Conservation (phyloP, 1,140 invertebrate genomes). For the Mizuhopecten yessoensis region DNA sequence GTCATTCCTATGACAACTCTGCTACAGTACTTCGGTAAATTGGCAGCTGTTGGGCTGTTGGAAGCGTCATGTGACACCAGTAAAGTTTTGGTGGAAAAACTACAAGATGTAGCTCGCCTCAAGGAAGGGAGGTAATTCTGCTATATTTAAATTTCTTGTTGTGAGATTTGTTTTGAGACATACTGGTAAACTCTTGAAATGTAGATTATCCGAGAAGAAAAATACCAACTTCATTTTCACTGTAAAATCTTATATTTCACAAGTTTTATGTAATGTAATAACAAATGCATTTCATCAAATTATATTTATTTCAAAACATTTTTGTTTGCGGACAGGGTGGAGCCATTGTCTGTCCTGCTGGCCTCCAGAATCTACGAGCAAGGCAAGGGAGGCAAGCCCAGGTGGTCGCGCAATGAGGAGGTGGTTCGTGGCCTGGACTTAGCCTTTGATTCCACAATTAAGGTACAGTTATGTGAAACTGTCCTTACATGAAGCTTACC, state of each 20-base stretch:
- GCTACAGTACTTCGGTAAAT: slow-evolving; percentile 86
- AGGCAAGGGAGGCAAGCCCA: slow-evolving; percentile 82
- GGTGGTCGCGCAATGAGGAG: slow-evolving; percentile 72
- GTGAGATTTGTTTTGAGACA: too few relatives aligned
- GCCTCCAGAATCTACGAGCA: slow-evolving; percentile 85
- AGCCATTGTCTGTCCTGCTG: slow-evolving; percentile 86
- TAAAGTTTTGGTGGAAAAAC: slow-evolving; percentile 62
- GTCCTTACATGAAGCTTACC: background rate
- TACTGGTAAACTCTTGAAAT: too few relatives aligned
- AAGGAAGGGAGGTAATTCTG: slow-evolving; percentile 52
- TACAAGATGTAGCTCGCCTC: slow-evolving; percentile 54
- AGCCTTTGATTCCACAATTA: slow-evolving; percentile 80
- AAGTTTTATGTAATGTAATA: too few relatives aligned
- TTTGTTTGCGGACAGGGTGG: slow-evolving; percentile 80
- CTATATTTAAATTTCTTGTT: too few relatives aligned
- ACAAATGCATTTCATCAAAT: background rate
- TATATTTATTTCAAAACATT: background rate
- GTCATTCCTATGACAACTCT: slow-evolving; percentile 85
- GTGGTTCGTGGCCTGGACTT: slow-evolving; percentile 75
- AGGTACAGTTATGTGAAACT: slow-evolving; percentile 75
- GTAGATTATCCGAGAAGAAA: too few relatives aligned
- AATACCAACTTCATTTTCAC: too few relatives aligned
- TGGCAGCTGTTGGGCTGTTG: slow-evolving; percentile 87
- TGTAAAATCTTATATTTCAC: too few relatives aligned
- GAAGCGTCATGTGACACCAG: slow-evolving; percentile 79